Base-by-base conservation (phyloP, 2,888 invertebrate genomes). In the Venusia cambrica region DNA sequence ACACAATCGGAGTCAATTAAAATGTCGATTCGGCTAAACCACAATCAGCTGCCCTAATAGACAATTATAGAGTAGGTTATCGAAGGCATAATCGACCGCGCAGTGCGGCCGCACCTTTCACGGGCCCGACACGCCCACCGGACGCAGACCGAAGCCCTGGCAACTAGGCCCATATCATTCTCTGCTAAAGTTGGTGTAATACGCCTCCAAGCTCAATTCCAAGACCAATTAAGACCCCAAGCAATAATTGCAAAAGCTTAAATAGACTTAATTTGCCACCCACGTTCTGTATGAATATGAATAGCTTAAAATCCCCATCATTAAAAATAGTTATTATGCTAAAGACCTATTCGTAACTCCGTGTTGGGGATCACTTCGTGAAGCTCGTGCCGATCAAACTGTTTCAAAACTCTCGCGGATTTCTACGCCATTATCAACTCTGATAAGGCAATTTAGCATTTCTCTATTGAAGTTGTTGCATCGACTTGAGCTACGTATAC, bases 21-120 rank as follows among this genome's bases (percentile, higher is more conserved):
- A 68, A 63, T 48, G 51, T 56, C 59, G 54, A 57, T 64, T 46
- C 56, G 60, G 47, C 41, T 28, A 19, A 19, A 32, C 16, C 27
- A 27, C 34, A 29, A 29, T 30, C 30, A 40, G 19, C 27, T 31
- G 40, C 35, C 40, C 40, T 57, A 52, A 50, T 62, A 49, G 53
- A 66, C 70, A 62, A 69, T 66, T 69, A 64, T 59, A 31, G 20
- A 21, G 10, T 44, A 48, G 55, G 56, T 56, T 54, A 77, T 77
- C 73, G 68, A 73, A 70, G 70, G 70, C 71, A 60, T 71, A 66
- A 74, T 75, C 72, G 62, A 64, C 48, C 59, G 36, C 54, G 64
- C 69, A 63, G 51, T 66, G 62, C 63, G 71, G 71, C 72, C 70
- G 62, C 62, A 67, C 80, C 79, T 79, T 81, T 79, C 78, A 73